Base-by-base conservation (phyloP, 1,140 invertebrate genomes). In the Pogonognathellus flavescens region DNA sequence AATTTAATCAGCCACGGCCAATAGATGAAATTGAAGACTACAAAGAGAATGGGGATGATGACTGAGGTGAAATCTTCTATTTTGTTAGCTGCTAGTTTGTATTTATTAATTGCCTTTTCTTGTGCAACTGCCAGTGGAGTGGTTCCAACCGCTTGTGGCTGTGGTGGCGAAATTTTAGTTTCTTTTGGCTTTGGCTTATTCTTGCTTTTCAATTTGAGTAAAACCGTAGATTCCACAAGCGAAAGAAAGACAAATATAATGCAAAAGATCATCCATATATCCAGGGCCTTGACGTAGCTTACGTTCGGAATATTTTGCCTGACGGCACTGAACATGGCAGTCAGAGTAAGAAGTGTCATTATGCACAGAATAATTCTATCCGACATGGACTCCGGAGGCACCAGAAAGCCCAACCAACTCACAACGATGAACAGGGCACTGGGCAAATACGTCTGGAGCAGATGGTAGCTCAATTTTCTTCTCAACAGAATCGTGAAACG, bases 201-300 rank as follows among this genome's bases (percentile, higher is more conserved):
- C 82, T 80, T 62, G 62, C 85, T 86, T 49, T 84, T 86, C 55
- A 86, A 20, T 41, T 87, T 88, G 31, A 94, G 89, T 66, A 95
- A 93, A 87, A 94, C 92, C 86, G 94, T 94, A 90, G 94, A 95
- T 90, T 95, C 94, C 72, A 94, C 90, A 14, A 95, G 90, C 0
- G 94, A 93, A 13, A 94, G 91, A 89, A 95, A 95, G 22, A 95
- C 94, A 90, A 95, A 95, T 53, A 94, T 90, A 10, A 94, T 94
- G 90, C 94, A 95, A 13, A 92, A 93, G 86, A 94, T 93, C 89
- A 94, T 92, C 94, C 94, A 95, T 50, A 95, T 93, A 90, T 95
- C 94, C 31, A 95, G 93, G 86, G 93, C 94, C 89, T n/a, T n/a
- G n/a, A n/a, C n/a, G n/a, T n/a, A n/a, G n/a, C n/a, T n/a, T n/a